Conservation (phyloP, 64 coral and sea anemone genomes). For the Platygyra sinensis region DNA sequence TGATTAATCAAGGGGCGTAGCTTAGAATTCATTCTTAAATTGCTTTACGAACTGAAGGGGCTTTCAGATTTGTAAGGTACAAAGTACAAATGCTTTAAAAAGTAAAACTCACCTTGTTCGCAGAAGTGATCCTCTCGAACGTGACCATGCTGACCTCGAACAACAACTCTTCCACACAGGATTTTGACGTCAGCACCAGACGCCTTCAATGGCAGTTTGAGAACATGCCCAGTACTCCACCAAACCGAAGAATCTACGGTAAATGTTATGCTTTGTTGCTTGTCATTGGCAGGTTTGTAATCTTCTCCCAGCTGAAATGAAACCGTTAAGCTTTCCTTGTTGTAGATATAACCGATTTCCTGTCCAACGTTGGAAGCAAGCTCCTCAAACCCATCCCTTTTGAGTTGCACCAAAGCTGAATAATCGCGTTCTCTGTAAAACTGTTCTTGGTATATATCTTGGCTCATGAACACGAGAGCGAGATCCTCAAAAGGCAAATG, state of each 20-base stretch:
- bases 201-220: conserved; percentile 7
- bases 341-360: conserved; percentile 12
- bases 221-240: conserved; percentile 25
- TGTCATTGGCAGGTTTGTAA: conserved; percentile 17
- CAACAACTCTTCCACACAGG: conserved; percentile 12
- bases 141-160: background rate
- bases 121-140: background rate
- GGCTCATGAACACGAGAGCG: conserved; percentile 46
- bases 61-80: no score
- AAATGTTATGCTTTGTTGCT: background rate
- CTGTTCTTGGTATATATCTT: conserved; percentile 38
- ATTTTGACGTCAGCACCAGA: background rate
- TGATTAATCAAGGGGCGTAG: no score
- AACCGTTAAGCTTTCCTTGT: conserved; percentile 31
- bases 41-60: no score
- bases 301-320: conserved; percentile 34
- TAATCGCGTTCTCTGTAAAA: conserved; percentile 26
- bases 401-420: conserved; percentile 14
- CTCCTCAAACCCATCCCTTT: conserved; percentile 32
- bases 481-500: conserved; percentile 15
- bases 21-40: no score
- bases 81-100: background rate
- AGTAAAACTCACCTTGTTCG: background rate
- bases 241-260: conserved; percentile 32
- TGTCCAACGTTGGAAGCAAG: background rate